These are phyloP conservation scores for Harpagoxenus sublaevis DNA, from an alignment of 2,888 invertebrate species.

Conservation along the genomic window DNA sequence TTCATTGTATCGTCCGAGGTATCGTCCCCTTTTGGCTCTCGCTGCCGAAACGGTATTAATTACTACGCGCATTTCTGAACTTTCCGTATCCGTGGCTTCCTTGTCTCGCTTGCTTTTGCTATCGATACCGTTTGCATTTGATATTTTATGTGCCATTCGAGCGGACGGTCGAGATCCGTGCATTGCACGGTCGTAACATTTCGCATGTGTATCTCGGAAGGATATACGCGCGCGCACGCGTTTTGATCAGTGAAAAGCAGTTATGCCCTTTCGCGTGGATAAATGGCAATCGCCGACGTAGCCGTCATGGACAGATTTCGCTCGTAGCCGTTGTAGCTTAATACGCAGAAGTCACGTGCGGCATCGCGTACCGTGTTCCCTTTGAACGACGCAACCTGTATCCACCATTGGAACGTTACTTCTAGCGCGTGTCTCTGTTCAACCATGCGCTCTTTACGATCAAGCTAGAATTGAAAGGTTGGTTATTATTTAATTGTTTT, in stretches of 20 bases:
- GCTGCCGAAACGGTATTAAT: constrained; percentile 53
- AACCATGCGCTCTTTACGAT: constrained; percentile 1
- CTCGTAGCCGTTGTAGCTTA: constrained; percentile 49
- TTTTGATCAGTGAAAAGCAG: constrained; percentile 47
- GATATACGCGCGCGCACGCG: background rate
- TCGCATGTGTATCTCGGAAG: constrained; percentile 14
- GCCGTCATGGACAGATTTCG: constrained; percentile 52
- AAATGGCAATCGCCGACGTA: constrained; percentile 49
- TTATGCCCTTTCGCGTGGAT: constrained; percentile 40
- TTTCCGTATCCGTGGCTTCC: background rate
- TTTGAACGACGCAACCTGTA: constrained; percentile 35
- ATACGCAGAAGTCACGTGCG: constrained; percentile 37
- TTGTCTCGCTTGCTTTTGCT: constrained; percentile 42
- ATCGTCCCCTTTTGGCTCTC: background rate
- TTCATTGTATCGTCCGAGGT: constrained; percentile 28
- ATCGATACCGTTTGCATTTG: constrained; percentile 63
- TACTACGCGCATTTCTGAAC: constrained; percentile 42
- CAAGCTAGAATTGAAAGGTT: constrained; percentile 20
- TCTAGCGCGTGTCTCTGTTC: background rate
- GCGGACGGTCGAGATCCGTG: background rate
- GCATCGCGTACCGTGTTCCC: constrained; percentile 38
- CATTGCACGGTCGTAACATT: background rate
- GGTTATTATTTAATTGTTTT: constrained; percentile 39
- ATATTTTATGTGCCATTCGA: constrained; percentile 57
- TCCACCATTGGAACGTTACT: background rate